Base-by-base conservation (phyloP, 1,140 invertebrate species). In the Zaprionus capensis region DNA sequence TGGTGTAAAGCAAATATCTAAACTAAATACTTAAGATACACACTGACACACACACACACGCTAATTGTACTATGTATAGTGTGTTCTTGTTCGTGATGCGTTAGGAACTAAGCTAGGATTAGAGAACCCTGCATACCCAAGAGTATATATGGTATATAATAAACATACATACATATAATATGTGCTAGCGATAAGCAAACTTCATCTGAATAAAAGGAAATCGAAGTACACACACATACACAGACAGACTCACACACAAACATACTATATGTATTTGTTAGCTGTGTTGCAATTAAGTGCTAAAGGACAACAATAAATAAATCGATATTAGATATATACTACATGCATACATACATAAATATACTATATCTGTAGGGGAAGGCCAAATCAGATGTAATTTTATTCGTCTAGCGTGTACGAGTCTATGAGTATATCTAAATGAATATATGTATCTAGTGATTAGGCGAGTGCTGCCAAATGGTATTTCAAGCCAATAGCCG, bases 1-100 rank as follows among this genome's bases (percentile, higher is more conserved):
- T 78, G 34, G 71, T 81, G 75, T 78, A 80, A 80, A 74, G 78
- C 78, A 70, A 73, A 71, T 71, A 81, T 78, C 79, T 78, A 78
- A 78, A 76, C 58, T 72, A 76, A 78, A 56, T 70, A 68, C 53
- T 62, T 78, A 81, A 79, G 72, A 55, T n/a, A 70, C 4, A 58
- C 17, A 51, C 12, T 31, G 24, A 51, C 22, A 69, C n/a, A 68
- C 65, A 68, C 11, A 46, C 38, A 53, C 53, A 56, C 7, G 20
- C n/a, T 34, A 41, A 46, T 26, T 65, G 22, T 56, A 65, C 59
- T 68, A 71, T 56, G 57, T 64, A 57, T 63, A 55, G 68, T 71
- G 73, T 71, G 68, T 74, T 71, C 44, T 65, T 53, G 67, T 65
- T 76, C 68, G 68, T 64, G 73, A 66, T 65, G 73, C 49, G 28